Evolutionary conservation across 2,888 invertebrate genomes (phyloP), one percentile per base, ranked within the genome.

Genomic region (Parochlus steinenii): DNA sequence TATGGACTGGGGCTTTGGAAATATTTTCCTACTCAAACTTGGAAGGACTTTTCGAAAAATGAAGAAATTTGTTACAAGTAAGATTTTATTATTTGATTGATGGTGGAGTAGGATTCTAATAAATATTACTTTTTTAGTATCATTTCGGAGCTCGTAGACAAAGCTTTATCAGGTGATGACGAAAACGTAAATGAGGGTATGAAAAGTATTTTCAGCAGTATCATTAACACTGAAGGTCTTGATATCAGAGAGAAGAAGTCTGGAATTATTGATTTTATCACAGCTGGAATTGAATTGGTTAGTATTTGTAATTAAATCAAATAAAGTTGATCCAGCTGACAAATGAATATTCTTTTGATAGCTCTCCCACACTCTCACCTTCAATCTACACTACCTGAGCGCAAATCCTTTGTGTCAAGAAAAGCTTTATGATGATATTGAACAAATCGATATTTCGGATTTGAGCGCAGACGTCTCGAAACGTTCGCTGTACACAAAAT

Each of bases 261-360:
- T 1, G 81, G 80, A 1, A 73, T 85, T 34, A 78, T 86, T 28
- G 86, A 87, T 57, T 83, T 86, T 48, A 76, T 86, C 46, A 78
- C 82, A 6, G 83, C 85, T 22, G 85, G 85, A 30, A 85, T 86
- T 49, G 81, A 83, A 54, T n/a, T n/a, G n/a, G n/a, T n/a, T n/a
- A n/a, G n/a, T n/a, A n/a, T n/a, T n/a, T n/a, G n/a, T n/a, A n/a
- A n/a, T n/a, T n/a, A n/a, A n/a, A n/a, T n/a, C n/a, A n/a, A n/a
- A n/a, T n/a, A n/a, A n/a, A n/a, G n/a, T n/a, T n/a, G n/a, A n/a
- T n/a, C n/a, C n/a, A n/a, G n/a, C n/a, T n/a, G n/a, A n/a, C n/a
- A n/a, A n/a, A n/a, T n/a, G n/a, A n/a, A n/a, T n/a, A n/a, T n/a
- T n/a, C n/a, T 45, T n/a, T 16, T 15, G 5, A 16, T 63, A 81